These are phyloP conservation scores for Ephydatia muelleri DNA, from an alignment of 37 sponge, comb jelly and placozoan genomes.

Conservation along the genomic window DNA sequence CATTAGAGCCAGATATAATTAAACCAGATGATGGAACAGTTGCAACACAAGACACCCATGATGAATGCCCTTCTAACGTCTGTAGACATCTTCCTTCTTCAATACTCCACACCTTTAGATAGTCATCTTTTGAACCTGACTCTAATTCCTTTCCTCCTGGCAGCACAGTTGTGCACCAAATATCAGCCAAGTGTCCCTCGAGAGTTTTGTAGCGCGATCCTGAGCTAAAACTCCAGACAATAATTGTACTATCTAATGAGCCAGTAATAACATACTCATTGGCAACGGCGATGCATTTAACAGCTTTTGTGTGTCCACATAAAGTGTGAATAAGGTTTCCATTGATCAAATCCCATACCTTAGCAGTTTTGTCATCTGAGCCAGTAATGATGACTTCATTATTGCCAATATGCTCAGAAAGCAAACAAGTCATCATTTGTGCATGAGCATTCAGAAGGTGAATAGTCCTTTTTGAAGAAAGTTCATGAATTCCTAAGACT, in stretches of 20 bases:
- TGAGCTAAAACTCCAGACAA: constrained; percentile 40
- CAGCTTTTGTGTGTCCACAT: constrained; percentile 27
- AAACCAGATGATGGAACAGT: background rate
- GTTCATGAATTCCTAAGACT: constrained; percentile 1
- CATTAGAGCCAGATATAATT: constrained; percentile 65
- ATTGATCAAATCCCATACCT: constrained; percentile 22
- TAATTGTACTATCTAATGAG: constrained; percentile 43
- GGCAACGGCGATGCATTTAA: constrained; percentile 20
- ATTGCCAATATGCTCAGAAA: too few species aligned
- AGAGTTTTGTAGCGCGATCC: constrained; percentile 13
- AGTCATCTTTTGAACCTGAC: constrained; percentile 69
- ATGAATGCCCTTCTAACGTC: constrained; percentile 72
- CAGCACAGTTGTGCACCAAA: constrained; percentile 40
- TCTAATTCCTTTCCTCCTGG: constrained; percentile 8
- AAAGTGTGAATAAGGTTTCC: constrained; percentile 8
- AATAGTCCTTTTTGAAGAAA: background rate
- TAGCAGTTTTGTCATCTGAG: constrained; percentile 24
- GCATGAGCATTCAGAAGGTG: background rate
- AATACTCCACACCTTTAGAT: constrained; percentile 62
- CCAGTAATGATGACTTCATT: constrained; percentile 17
- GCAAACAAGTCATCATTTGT: background rate
- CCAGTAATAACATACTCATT: constrained; percentile 3
- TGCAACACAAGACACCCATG: constrained; percentile 61
- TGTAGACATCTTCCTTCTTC: constrained; percentile 34
- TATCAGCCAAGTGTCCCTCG: constrained; percentile 41